Percentiles rank a stretch among this genome's conserved stretches.
phyloP scores from a whole-genome alignment of 2,888 invertebrate species.

The Drosophila anceps region DNA sequence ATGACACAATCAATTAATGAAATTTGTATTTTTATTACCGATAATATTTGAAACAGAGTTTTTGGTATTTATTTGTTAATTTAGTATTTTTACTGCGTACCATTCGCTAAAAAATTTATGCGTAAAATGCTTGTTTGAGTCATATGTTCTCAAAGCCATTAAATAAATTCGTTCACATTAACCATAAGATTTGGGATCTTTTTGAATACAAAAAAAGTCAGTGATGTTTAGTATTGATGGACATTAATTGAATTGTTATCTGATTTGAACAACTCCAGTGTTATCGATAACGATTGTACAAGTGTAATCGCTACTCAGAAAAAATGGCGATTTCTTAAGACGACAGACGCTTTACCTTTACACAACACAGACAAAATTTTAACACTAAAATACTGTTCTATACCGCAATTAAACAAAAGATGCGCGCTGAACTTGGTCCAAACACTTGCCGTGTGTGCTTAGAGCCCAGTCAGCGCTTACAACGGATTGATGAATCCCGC shows the following conservation, averaged over 20 bases:
- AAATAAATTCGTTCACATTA: neutral
- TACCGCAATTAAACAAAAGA: slow-evolving; percentile 50
- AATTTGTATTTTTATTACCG: too few species aligned
- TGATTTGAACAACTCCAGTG: neutral
- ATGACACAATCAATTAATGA: neutral
- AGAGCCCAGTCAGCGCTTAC: slow-evolving; percentile 73
- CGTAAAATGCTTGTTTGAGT: neutral
- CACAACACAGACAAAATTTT: slow-evolving; percentile 75
- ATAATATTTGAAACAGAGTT: neutral
- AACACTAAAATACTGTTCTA: slow-evolving; percentile 74
- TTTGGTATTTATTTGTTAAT: neutral
- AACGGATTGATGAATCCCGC: slow-evolving; percentile 77
- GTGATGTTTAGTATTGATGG: neutral
- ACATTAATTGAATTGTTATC: slow-evolving; percentile 16
- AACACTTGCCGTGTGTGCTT: slow-evolving; percentile 82
- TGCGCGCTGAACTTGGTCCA: slow-evolving; percentile 76
- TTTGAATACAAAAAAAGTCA: neutral
- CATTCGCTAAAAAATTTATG: neutral
- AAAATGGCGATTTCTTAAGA: slow-evolving; percentile 70
- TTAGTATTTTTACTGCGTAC: slow-evolving; percentile 1
- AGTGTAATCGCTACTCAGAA: slow-evolving; percentile 56
- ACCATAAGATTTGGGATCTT: fast-evolving
- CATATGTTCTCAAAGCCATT: neutral
- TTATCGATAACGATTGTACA: slow-evolving; percentile 39
- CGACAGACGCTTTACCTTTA: slow-evolving; percentile 69